Base-by-base conservation (phyloP, 2,888 invertebrate species). In the Ctena decussata region DNA sequence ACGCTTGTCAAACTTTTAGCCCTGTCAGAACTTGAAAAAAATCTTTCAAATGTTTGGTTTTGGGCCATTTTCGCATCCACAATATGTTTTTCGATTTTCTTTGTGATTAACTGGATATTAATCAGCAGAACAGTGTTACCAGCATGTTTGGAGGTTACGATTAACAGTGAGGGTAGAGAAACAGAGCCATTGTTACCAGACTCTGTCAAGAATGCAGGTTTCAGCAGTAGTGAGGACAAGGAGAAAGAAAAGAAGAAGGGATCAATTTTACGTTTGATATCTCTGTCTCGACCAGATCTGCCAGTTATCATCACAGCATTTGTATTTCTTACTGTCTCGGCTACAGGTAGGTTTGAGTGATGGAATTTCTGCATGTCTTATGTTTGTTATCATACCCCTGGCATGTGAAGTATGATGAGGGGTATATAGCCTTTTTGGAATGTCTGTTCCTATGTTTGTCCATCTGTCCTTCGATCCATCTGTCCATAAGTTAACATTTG, bases 241-340 rank as follows among this genome's bases (percentile, higher is more conserved):
- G 69, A 39, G 41, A 46, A 21, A 21, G 27, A 46, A 77, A 46
- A 37, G 76, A 78, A 53, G 41, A 80, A 78, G 65, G 88, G 87
- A 2, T 90, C 91, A 41, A 82, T 93, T 32, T 72, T 89, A 6
- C 77, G 93, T 41, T 78, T 94, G 32, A 77, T 94, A 21, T 80
- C 89, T 27, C 90, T 91, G 70, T 93, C 93, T 5, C 86, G 81
- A 71, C 90, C 92, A 18, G 94, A 94, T 80, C 77, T 87, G 79
- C 84, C 71, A 8, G 85, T 90, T 27, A 73, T 94, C 37, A 11
- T 83, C 0, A 41, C 84, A 18, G 94, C 91, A 8, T 92, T 90
- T 46, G 65, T 89, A 11, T 92, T 93, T 72, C 85, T 93, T 5
- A 69, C 87, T 3, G 53, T 86, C 5, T 90, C 91, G 21, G 85